Conservation (phyloP, 2,888 invertebrate species). For the Mesorhabditis spiculigera region DNA sequence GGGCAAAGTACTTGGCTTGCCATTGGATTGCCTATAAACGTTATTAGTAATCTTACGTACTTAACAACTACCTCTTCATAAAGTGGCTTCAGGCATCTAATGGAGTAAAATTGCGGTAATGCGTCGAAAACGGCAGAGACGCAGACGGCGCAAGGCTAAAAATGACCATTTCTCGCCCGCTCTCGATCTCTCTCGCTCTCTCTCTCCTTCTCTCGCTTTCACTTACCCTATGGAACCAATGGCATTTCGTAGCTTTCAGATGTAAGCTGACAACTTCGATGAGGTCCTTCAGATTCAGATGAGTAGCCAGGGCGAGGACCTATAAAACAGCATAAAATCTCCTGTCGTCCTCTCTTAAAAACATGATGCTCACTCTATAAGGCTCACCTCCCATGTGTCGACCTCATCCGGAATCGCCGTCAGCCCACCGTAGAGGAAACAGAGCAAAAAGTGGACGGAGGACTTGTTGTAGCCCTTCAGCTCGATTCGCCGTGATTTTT, state of each 20-base stretch:
- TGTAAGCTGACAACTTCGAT: slow-evolving; percentile 86
- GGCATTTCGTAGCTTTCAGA: slow-evolving; percentile 82
- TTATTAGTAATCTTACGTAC: background rate
- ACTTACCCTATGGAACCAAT: slow-evolving; percentile 83
- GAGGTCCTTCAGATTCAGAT: slow-evolving; percentile 82
- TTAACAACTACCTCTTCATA: slow-evolving; percentile 39
- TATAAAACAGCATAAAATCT: slow-evolving; percentile 37
- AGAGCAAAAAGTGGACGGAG: slow-evolving; percentile 82
- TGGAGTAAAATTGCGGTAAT: slow-evolving; percentile 74
- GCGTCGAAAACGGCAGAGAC: slow-evolving; percentile 82
- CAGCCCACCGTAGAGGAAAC: slow-evolving; percentile 89
- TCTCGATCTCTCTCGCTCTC: no score
- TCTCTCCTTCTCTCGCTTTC: no score
- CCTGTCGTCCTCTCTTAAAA: slow-evolving; percentile 15
- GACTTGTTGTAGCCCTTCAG: slow-evolving; percentile 70
- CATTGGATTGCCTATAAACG: slow-evolving; percentile 37
- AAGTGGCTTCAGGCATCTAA: slow-evolving; percentile 36
- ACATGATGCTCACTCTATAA: background rate
- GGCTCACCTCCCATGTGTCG: slow-evolving; percentile 52
- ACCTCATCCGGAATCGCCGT: slow-evolving; percentile 77
- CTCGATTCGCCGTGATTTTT: slow-evolving; percentile 35
- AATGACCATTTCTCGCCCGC: no score
- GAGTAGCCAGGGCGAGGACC: slow-evolving; percentile 77
- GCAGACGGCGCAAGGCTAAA: slow-evolving; percentile 83
- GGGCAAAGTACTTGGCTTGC: slow-evolving; percentile 71